Conservation (phyloP, 2,888 invertebrate genomes). For the Drosophila bunnanda region DNA sequence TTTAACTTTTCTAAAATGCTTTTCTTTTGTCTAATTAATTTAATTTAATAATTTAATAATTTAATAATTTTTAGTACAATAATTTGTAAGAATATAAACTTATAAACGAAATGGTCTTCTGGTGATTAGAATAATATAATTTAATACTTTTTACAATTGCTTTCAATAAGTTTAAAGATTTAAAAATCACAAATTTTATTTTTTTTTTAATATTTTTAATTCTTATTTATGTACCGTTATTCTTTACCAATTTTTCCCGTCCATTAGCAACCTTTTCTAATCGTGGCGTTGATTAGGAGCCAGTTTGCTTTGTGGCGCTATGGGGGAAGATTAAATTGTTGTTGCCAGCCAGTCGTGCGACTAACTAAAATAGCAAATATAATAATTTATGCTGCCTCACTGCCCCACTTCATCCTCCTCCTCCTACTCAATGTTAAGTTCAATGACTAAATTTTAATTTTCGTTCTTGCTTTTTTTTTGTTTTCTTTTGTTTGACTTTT, state of each 20-base stretch:
- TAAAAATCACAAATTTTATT: too few species aligned
- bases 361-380: slow-evolving; percentile 25
- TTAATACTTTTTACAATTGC: too few species aligned
- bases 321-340: slow-evolving; percentile 24
- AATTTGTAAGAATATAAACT: too few species aligned
- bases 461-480: slow-evolving; percentile 6
- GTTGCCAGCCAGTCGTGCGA: slow-evolving; percentile 42
- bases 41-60: too few species aligned
- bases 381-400: slow-evolving; percentile 7
- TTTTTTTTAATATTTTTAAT: not conserved
- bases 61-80: too few species aligned
- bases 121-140: too few species aligned
- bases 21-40: too few species aligned
- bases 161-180: too few species aligned
- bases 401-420: slow-evolving; percentile 5
- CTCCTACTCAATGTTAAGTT: slow-evolving; percentile 60
- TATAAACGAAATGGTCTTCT: too few species aligned
- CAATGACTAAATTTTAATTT: slow-evolving; percentile 69
- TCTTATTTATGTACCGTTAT: not conserved
- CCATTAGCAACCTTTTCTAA: not conserved
- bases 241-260: not conserved
- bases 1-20: too few species aligned
- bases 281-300: slow-evolving; percentile 18
- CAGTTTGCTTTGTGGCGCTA: slow-evolving; percentile 18
- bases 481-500: slow-evolving; percentile 41